Conservation (phyloP, 2,888 invertebrate species). For the Nowickia ferox region DNA sequence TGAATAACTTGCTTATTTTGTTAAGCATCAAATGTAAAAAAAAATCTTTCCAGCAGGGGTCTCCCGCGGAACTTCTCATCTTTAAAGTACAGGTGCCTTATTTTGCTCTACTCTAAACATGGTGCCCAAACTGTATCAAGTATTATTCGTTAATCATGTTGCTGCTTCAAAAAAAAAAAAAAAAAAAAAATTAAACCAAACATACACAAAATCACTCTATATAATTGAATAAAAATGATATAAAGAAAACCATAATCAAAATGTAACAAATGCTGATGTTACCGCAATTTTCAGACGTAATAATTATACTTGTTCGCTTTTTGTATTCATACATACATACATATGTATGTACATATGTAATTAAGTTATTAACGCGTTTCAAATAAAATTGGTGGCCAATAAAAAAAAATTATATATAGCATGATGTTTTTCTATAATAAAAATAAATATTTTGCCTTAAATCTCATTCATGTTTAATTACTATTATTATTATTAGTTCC, state of each 20-base stretch:
- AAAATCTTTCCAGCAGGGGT: no score
- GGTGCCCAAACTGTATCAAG: no score
- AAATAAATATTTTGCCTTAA: not conserved
- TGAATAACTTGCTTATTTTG: no score
- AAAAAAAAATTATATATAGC: not conserved
- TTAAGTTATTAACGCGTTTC: constrained; percentile 35
- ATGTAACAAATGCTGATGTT: constrained; percentile 43
- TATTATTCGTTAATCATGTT: no score
- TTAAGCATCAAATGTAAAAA: no score
- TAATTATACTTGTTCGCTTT: constrained; percentile 6
- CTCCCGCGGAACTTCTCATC: no score
- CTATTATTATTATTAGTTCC: constrained; percentile 19
- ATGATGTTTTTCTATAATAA: not conserved
- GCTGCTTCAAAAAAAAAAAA: not conserved
- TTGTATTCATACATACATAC: not conserved
- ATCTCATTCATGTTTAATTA: constrained; percentile 8
- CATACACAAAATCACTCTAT: constrained; percentile 14
- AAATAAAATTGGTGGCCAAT: constrained; percentile 47
- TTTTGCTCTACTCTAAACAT: no score
- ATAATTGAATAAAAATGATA: constrained; percentile 24
- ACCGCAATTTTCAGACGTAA: constrained; percentile 52
- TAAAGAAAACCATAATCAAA: constrained; percentile 32
- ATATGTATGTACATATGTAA: not conserved
- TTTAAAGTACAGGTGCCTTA: no score
- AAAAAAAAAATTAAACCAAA: not conserved